Evolutionary conservation across 2,797 vertebrate species (phyloP).

Genomic region (Falco biarmicus): DNA sequence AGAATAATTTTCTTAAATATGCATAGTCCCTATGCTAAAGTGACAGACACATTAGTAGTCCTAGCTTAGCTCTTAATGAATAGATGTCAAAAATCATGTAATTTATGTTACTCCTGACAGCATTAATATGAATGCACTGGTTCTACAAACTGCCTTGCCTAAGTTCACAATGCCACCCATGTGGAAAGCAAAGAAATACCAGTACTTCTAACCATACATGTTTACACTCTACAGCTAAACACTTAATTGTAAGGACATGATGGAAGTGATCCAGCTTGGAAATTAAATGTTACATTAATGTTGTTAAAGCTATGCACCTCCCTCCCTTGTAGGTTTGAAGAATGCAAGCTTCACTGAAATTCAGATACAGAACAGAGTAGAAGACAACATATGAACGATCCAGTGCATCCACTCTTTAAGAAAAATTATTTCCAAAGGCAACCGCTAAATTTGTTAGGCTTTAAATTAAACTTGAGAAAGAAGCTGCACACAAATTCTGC

Average conservation of each 20-base stretch:
- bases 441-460: neutral
- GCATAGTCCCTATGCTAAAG: neutral
- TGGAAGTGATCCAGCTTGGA: neutral
- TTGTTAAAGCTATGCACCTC: neutral
- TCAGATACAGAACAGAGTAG: neutral
- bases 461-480: neutral
- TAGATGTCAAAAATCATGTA: neutral
- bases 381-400: neutral
- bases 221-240: slow-evolving; percentile 40
- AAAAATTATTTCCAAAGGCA: neutral
- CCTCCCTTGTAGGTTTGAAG: neutral
- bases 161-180: neutral
- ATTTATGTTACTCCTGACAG: neutral
- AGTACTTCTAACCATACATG: slow-evolving; percentile 26
- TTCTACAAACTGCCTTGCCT: slow-evolving; percentile 30
- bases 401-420: neutral
- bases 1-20: neutral
- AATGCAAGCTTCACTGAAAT: neutral
- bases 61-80: neutral
- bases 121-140: neutral
- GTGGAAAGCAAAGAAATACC: neutral
- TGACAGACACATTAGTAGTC: neutral
- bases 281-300: neutral
- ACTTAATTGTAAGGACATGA: neutral
- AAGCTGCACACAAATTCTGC: neutral